phyloP scores from a whole-genome alignment of 2,113 vertebrate genomes.

The Heteronetta atricapilla region DNA sequence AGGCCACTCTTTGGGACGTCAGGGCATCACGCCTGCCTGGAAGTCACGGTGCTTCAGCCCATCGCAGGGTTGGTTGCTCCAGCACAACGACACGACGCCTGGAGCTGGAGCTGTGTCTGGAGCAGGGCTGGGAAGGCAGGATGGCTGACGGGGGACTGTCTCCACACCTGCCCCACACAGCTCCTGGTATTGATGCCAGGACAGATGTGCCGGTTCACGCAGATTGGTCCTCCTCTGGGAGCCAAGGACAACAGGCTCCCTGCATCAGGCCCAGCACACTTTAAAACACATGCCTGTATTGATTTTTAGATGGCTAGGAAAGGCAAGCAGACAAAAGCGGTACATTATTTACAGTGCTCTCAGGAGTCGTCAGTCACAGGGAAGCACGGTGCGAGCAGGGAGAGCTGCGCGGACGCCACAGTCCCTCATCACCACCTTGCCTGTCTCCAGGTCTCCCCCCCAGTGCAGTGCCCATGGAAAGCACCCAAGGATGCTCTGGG shows the following conservation, averaged over 20 bases:
- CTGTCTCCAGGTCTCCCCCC: not conserved
- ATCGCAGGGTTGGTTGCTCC: not conserved
- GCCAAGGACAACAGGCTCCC: slow-evolving; percentile 1
- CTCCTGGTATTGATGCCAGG: not conserved
- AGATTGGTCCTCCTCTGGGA: not conserved
- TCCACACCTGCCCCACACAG: not conserved
- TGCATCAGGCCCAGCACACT: not conserved
- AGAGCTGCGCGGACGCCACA: fast-evolving
- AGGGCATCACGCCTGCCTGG: fast-evolving
- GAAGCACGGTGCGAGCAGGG: not conserved
- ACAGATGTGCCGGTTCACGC: not conserved
- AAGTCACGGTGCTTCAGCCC: not conserved
- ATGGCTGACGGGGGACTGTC: not conserved
- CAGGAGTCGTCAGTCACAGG: not conserved
- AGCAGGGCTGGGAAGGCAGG: not conserved
- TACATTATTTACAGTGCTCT: slow-evolving; percentile 57
- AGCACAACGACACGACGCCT: fast-evolving
- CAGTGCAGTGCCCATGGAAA: not conserved
- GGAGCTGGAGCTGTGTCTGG: not conserved
- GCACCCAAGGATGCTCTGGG: not conserved
- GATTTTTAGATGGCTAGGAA: slow-evolving; percentile 19
- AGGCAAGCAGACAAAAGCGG: slow-evolving; percentile 28
- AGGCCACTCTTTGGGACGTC: not conserved
- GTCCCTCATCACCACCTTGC: not conserved
- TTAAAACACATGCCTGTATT: not conserved